Evolutionary conservation across 2,797 vertebrate genomes (phyloP).

Genomic region (Distichodus sexfasciatus): DNA sequence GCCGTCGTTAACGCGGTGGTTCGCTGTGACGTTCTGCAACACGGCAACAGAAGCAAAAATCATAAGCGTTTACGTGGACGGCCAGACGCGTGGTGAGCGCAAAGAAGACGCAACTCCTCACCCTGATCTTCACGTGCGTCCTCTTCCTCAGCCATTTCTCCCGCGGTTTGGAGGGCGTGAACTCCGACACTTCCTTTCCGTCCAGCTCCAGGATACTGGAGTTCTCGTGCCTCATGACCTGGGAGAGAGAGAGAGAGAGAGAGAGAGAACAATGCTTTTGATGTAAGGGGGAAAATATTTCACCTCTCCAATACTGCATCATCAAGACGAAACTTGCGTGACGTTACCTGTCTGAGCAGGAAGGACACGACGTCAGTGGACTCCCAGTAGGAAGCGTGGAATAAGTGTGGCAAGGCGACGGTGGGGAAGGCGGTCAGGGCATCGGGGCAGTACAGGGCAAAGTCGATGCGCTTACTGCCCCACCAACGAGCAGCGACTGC

Average conservation of each 20-base stretch:
- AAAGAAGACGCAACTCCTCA: background rate
- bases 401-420: slow-evolving; percentile 91
- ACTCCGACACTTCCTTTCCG: slow-evolving; percentile 94
- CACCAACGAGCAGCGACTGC: slow-evolving; percentile 90
- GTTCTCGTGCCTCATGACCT: slow-evolving; percentile 94
- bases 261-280: background rate
- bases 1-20: slow-evolving; percentile 92
- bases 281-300: too few relatives aligned
- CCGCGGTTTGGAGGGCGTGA: slow-evolving; percentile 94
- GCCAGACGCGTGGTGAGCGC: too few relatives aligned
- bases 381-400: slow-evolving; percentile 98
- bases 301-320: too few relatives aligned
- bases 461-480: slow-evolving; percentile 92
- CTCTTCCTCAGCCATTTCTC: slow-evolving; percentile 98
- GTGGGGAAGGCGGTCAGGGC: slow-evolving; percentile 91
- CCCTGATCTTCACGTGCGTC: slow-evolving; percentile 96
- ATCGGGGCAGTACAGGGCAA: slow-evolving; percentile 88
- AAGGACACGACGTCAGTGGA: slow-evolving; percentile 93
- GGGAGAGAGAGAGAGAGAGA: background rate
- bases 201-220: slow-evolving; percentile 92
- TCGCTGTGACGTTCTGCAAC: slow-evolving; percentile 91
- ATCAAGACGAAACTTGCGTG: too few relatives aligned
- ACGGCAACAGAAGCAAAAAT: background rate
- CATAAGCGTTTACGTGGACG: background rate
- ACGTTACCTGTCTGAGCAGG: slow-evolving; percentile 87